Evolutionary conservation across 2,888 invertebrate genomes (phyloP).

Genomic region (Cosmia trapezina): DNA sequence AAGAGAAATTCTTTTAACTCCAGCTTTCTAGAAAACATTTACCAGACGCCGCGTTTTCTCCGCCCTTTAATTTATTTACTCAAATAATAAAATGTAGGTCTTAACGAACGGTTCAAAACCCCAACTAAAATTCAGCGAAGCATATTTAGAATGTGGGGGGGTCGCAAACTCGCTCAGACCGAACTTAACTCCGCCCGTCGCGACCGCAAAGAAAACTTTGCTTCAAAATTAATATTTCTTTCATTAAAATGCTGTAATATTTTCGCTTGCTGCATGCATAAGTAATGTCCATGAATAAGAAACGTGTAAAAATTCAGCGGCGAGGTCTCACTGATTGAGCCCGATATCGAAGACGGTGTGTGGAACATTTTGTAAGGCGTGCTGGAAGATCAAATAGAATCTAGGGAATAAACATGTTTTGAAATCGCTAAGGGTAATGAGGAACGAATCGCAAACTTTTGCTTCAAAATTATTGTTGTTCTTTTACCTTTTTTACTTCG

Average conservation of each 20-base stretch:
- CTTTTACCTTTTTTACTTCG: background rate
- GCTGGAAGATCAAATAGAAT: constrained; percentile 27
- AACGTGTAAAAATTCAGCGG: constrained; percentile 84
- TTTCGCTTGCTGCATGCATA: constrained; percentile 91
- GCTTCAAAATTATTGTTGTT: background rate
- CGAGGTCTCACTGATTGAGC: constrained; percentile 75
- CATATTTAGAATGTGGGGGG: constrained; percentile 68
- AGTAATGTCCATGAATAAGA: constrained; percentile 90
- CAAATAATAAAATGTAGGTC: constrained; percentile 69
- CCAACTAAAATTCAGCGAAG: constrained; percentile 71
- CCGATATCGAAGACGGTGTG: constrained; percentile 59
- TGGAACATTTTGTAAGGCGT: constrained; percentile 23
- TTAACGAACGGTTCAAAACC: constrained; percentile 64
- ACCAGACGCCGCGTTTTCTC: constrained; percentile 30
- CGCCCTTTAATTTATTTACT: constrained; percentile 62
- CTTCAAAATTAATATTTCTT: constrained; percentile 91
- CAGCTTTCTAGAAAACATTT: constrained; percentile 31
- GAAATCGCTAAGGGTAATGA: constrained; percentile 32
- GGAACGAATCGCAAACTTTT: background rate
- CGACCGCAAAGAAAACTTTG: constrained; percentile 88
- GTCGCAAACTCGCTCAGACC: constrained; percentile 58
- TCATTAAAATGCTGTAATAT: constrained; percentile 91
- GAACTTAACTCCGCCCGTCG: constrained; percentile 85
- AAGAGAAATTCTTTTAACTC: background rate
- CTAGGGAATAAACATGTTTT: constrained; percentile 19